Percentiles rank a stretch among this genome's conserved stretches.
Evolutionary conservation across 2,797 vertebrate species (phyloP).

Genomic region (Hemitrygon akajei): DNA sequence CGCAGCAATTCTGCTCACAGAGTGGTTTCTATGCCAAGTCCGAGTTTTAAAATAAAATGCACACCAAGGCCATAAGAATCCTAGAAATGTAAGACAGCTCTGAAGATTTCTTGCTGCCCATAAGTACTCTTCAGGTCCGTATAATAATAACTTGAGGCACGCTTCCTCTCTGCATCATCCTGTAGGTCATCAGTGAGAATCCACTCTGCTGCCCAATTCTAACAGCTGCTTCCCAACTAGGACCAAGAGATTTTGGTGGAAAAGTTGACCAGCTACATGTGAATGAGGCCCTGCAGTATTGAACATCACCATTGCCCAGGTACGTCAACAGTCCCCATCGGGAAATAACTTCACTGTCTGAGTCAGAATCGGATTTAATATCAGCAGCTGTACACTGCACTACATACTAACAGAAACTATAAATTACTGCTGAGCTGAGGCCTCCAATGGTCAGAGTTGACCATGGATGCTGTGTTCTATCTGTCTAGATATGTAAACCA

Average conservation of each 20-base stretch:
- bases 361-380: no score
- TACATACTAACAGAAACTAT: no score
- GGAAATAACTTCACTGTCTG: not conserved
- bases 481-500: no score
- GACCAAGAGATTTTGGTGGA: not conserved
- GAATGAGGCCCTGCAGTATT: not conserved
- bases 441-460: no score
- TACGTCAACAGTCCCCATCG: not conserved
- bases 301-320: not conserved
- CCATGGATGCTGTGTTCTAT: no score
- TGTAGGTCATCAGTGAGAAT: not conserved
- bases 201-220: not conserved
- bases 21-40: not conserved
- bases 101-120: not conserved
- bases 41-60: not conserved
- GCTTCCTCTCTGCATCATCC: not conserved
- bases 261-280: not conserved
- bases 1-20: not conserved
- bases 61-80: not conserved
- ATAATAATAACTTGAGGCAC: not conserved
- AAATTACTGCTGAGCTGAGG: no score
- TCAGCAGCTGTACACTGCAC: no score
- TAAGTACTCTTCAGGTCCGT: not conserved
- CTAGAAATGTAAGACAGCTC: not conserved
- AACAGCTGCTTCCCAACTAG: not conserved